phyloP scores from a whole-genome alignment of 2,797 vertebrate species.

The Thalassophryne amazonica region DNA sequence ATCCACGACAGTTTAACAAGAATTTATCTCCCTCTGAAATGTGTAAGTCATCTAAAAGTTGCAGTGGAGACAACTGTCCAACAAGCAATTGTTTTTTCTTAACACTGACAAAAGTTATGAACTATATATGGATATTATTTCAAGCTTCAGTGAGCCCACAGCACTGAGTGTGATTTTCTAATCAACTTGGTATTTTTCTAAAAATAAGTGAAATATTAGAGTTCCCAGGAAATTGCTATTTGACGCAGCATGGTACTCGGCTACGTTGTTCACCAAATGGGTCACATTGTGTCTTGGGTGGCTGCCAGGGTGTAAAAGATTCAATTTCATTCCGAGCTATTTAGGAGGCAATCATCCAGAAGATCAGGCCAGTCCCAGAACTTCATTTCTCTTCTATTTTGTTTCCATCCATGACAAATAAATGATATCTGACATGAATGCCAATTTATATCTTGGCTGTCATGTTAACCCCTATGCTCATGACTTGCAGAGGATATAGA shows the following conservation, averaged over 20 bases:
- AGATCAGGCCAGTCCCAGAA: constrained; percentile 75
- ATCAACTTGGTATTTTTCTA: constrained; percentile 42
- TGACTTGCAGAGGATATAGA: constrained; percentile 65
- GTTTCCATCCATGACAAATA: constrained; percentile 74
- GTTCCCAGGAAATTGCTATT: constrained; percentile 70
- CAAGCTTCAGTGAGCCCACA: no score
- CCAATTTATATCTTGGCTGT: constrained; percentile 59
- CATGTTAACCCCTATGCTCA: constrained; percentile 48
- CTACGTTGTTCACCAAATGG: constrained; percentile 63
- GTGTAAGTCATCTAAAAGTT: no score
- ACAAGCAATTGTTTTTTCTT: no score
- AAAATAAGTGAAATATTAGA: constrained; percentile 31
- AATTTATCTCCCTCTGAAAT: no score
- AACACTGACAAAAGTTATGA: not conserved
- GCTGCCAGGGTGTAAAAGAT: constrained; percentile 84
- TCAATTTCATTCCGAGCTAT: constrained; percentile 75
- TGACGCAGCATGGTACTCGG: constrained; percentile 55
- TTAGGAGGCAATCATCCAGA: constrained; percentile 79
- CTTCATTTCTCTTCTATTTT: constrained; percentile 73
- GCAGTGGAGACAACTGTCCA: no score
- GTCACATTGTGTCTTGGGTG: constrained; percentile 77
- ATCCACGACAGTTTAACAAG: no score
- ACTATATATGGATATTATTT: no score
- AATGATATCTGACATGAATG: constrained; percentile 75
- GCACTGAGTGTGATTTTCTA: constrained; percentile 38